Conservation (phyloP, 2,113 vertebrate species). For the Ariopsis seemanni region DNA sequence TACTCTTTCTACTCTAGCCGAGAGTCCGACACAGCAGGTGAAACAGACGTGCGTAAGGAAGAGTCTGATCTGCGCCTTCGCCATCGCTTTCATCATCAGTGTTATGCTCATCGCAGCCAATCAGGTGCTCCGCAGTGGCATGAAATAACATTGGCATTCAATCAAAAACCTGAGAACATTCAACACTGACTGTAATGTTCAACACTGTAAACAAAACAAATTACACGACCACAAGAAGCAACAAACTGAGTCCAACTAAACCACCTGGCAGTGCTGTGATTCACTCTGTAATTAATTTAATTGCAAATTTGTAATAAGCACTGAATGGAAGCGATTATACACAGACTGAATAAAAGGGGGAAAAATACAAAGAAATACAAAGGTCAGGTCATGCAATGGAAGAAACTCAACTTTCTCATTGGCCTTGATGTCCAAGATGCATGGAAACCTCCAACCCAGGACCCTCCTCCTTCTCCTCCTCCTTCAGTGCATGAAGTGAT, state of each 20-base stretch:
- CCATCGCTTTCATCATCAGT: constrained; percentile 97
- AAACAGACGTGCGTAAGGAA: constrained; percentile 96
- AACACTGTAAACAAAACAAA: constrained; percentile 29
- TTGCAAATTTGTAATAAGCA: constrained; percentile 12
- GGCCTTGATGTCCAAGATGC: constrained; percentile 20
- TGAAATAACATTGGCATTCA: constrained; percentile 78
- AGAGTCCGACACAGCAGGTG: constrained; percentile 95
- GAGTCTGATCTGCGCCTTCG: constrained; percentile 96
- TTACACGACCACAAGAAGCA: constrained; percentile 29
- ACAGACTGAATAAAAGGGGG: constrained; percentile 1
- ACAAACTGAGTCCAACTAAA: constrained; percentile 40
- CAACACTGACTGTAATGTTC: constrained; percentile 28
- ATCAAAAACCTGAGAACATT: constrained; percentile 49
- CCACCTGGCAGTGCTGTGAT: constrained; percentile 30
- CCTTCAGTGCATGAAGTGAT: constrained; percentile 52
- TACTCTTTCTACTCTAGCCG: constrained; percentile 63
- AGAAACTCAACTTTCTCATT: constrained; percentile 7
- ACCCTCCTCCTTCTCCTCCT: constrained; percentile 45
- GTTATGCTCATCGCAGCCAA: constrained; percentile 98
- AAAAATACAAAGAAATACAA: constrained; percentile 3
- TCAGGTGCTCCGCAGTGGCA: constrained; percentile 95
- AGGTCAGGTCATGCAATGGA: background rate
- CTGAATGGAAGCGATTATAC: background rate
- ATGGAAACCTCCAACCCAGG: constrained; percentile 39
- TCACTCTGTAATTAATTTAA: constrained; percentile 6